These are phyloP conservation scores for Drosophila erecta DNA, from an alignment of 1,140 invertebrate species.

Conservation along the genomic window DNA sequence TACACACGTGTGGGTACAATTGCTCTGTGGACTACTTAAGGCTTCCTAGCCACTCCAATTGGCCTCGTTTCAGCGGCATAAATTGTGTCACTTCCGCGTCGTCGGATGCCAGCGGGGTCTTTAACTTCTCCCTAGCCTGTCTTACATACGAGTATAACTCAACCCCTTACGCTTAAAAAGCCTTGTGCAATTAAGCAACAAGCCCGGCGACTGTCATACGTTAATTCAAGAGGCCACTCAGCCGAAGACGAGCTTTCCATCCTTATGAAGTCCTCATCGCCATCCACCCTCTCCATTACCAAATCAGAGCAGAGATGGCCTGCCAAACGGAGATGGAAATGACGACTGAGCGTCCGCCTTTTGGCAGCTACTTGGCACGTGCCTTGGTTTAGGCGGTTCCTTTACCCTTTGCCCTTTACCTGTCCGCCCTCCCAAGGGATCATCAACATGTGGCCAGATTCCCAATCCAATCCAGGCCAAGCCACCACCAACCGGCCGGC, in stretches of 20 bases:
- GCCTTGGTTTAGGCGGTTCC: conserved; percentile 52
- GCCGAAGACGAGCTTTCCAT: conserved; percentile 31
- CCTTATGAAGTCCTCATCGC: neutral
- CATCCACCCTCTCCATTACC: neutral
- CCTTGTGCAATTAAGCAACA: conserved; percentile 70
- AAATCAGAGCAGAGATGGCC: conserved; percentile 69
- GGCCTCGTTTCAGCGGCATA: conserved; percentile 52
- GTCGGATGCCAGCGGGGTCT: conserved; percentile 23
- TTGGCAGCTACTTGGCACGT: conserved; percentile 81
- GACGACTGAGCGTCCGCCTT: conserved; percentile 53
- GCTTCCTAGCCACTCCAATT: conserved; percentile 32
- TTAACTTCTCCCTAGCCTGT: neutral
- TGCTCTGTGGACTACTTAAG: neutral
- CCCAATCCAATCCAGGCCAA: neutral
- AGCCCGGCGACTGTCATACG: conserved; percentile 67
- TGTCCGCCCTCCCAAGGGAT: conserved; percentile 43
- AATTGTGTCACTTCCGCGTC: conserved; percentile 74
- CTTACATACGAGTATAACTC: neutral
- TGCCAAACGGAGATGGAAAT: conserved; percentile 61
- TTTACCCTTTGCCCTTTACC: conserved; percentile 36
- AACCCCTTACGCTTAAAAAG: neutral
- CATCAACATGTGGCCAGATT: conserved; percentile 54
- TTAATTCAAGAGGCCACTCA: conserved; percentile 74
- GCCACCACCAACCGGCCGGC: conserved; percentile 30
- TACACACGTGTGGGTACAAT: neutral